Evolutionary conservation across 2,888 invertebrate genomes (phyloP).

Genomic region (Tineola bisselliella): DNA sequence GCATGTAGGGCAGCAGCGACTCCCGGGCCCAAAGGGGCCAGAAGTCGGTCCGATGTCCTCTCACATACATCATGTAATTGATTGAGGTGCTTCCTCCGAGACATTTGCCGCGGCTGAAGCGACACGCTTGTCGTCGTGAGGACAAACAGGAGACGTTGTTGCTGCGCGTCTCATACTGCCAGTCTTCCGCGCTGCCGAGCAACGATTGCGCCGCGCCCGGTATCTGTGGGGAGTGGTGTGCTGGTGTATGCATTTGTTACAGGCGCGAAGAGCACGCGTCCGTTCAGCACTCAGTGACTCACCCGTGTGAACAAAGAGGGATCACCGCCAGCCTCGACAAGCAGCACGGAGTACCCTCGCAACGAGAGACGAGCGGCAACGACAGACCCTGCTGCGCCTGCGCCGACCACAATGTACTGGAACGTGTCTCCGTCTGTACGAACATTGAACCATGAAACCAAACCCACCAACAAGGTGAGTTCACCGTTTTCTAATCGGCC

Average conservation of each 20-base stretch:
- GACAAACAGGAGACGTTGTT: conserved; percentile 41
- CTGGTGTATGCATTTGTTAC: not conserved
- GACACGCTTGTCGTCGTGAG: conserved; percentile 26
- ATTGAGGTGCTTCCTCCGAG: conserved; percentile 47
- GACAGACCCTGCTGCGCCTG: conserved; percentile 41
- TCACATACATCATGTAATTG: conserved; percentile 45
- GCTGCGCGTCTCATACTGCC: conserved; percentile 34
- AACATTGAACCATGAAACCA: too few relatives aligned
- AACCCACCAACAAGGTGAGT: too few relatives aligned
- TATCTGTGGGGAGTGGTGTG: conserved; percentile 23
- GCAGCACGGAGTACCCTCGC: conserved; percentile 25
- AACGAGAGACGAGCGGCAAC: conserved; percentile 36
- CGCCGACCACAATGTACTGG: conserved; percentile 63
- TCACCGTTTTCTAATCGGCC: too few relatives aligned
- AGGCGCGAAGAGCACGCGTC: not conserved
- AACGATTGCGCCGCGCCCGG: conserved; percentile 27
- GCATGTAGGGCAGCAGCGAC: conserved; percentile 38
- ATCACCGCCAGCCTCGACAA: not conserved
- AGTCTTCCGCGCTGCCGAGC: conserved; percentile 31
- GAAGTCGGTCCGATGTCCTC: conserved; percentile 38
- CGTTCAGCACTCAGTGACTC: not conserved
- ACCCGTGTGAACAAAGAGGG: not conserved
- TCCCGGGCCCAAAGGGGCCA: conserved; percentile 38
- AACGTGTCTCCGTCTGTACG: conserved; percentile 35
- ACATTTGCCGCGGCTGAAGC: conserved; percentile 36